phyloP scores from a whole-genome alignment of 1,140 invertebrate species.

The Diachasmimorpha longicaudata region DNA sequence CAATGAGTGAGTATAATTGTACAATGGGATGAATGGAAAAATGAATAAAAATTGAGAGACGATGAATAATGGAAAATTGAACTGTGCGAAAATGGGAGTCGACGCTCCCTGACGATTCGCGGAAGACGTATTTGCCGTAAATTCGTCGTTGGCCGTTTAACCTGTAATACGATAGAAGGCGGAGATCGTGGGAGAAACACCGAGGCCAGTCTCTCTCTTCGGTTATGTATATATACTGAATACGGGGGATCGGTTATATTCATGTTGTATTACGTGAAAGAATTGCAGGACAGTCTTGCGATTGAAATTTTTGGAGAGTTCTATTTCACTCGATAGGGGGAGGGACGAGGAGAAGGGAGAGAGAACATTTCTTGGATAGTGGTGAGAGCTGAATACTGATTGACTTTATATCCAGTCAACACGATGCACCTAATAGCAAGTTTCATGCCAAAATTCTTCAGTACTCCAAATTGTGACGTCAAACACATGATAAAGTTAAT shows the following conservation, averaged over 20 bases:
- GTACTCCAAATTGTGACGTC: not conserved
- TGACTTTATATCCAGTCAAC: slow-evolving; percentile 20
- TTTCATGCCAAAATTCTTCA: not conserved
- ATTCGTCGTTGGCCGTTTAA: slow-evolving; percentile 36
- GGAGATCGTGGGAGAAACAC: slow-evolving; percentile 19
- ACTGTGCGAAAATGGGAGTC: slow-evolving; percentile 38
- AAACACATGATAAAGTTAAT: too few species aligned
- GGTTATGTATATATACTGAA: not conserved
- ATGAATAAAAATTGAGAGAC: not conserved
- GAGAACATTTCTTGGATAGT: slow-evolving; percentile 11
- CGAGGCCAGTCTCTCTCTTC: slow-evolving; percentile 7
- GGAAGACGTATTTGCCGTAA: slow-evolving; percentile 37
- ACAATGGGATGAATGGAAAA: not conserved
- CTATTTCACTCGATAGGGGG: not conserved
- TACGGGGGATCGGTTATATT: slow-evolving; percentile 40
- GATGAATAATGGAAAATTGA: slow-evolving; percentile 4
- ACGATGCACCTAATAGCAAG: not conserved
- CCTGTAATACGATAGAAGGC: slow-evolving; percentile 20
- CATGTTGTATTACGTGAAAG: slow-evolving; percentile 50
- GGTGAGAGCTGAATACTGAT: slow-evolving; percentile 48
- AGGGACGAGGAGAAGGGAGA: not conserved
- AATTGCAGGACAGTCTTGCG: slow-evolving; percentile 38
- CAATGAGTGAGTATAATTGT: slow-evolving; percentile 11
- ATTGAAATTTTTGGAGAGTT: slow-evolving; percentile 46
- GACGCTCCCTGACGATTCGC: slow-evolving; percentile 37